phyloP scores from a whole-genome alignment of 2,797 vertebrate genomes.

The Darevskia nairensis region DNA sequence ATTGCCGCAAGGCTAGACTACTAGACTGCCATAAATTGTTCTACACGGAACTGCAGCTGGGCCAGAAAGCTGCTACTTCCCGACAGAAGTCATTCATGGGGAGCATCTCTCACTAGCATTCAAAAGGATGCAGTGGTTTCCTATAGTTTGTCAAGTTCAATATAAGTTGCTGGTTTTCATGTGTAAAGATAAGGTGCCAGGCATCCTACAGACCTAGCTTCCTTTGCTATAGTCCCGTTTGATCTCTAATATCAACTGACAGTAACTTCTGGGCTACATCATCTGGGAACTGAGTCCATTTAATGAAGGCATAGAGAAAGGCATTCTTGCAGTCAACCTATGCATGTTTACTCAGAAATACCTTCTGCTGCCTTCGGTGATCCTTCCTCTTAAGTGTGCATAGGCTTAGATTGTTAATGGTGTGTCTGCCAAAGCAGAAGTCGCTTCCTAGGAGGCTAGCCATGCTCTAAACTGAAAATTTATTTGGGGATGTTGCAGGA shows the following conservation, averaged over 20 bases:
- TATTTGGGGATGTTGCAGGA: background rate
- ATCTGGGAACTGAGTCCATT: background rate
- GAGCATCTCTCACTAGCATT: background rate
- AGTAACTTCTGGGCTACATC: background rate
- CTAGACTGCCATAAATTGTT: background rate
- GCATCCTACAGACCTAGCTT: background rate
- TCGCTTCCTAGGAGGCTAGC: background rate
- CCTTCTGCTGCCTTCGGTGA: background rate
- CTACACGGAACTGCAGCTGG: background rate
- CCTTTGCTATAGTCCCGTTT: background rate
- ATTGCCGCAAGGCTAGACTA: background rate
- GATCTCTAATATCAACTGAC: slow-evolving; percentile 10
- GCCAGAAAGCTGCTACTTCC: background rate
- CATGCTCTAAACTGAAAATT: background rate
- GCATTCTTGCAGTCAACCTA: background rate
- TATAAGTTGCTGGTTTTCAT: background rate
- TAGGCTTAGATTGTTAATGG: background rate
- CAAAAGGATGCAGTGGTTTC: background rate
- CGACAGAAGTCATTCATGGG: background rate
- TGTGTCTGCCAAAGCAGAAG: background rate
- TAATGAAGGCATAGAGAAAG: background rate
- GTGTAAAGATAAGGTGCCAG: background rate
- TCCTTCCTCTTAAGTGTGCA: background rate
- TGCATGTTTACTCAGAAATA: slow-evolving; percentile 1
- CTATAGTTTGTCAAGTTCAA: slow-evolving; percentile 1